Percentiles rank a stretch among this genome's conserved stretches.
phyloP scores from a whole-genome alignment of 2,888 invertebrate genomes.

The Ophion slaviceki region DNA sequence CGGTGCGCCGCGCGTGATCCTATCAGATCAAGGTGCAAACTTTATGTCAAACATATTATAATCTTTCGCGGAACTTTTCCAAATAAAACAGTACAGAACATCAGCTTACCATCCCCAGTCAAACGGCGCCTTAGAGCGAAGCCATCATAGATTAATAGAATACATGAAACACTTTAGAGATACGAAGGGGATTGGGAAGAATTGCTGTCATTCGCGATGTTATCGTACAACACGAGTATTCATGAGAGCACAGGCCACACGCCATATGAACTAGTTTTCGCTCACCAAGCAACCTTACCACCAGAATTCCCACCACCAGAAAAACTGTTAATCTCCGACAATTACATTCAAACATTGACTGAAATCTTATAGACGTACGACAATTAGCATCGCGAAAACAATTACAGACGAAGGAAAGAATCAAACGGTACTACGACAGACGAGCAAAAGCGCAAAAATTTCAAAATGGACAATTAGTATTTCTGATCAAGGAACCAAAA shows the following conservation, averaged over 20 bases:
- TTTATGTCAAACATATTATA: too few species aligned
- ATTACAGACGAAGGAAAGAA: conserved; percentile 6
- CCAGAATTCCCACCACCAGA: conserved; percentile 20
- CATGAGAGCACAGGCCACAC: conserved; percentile 54
- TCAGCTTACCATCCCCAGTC: conserved; percentile 37
- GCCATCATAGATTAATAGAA: conserved; percentile 48
- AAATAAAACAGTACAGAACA: too few species aligned
- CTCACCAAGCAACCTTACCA: conserved; percentile 8
- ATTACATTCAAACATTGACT: not conserved
- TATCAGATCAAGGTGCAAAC: too few species aligned
- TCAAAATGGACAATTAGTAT: conserved; percentile 14
- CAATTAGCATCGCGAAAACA: conserved; percentile 6
- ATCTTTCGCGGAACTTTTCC: too few species aligned
- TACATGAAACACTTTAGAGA: conserved; percentile 54
- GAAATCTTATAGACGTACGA: not conserved
- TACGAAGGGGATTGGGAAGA: conserved; percentile 49
- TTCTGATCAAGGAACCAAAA: conserved; percentile 23
- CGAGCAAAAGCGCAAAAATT: conserved; percentile 13
- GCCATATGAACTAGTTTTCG: conserved; percentile 56
- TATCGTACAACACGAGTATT: conserved; percentile 55
- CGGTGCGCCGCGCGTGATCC: too few species aligned
- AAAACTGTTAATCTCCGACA: conserved; percentile 3
- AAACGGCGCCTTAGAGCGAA: conserved; percentile 50
- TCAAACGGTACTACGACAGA: conserved; percentile 21
- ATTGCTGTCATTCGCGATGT: conserved; percentile 39